Evolutionary conservation across 2,888 invertebrate species (phyloP).

Genomic region (Omphaloscelis lunosa): DNA sequence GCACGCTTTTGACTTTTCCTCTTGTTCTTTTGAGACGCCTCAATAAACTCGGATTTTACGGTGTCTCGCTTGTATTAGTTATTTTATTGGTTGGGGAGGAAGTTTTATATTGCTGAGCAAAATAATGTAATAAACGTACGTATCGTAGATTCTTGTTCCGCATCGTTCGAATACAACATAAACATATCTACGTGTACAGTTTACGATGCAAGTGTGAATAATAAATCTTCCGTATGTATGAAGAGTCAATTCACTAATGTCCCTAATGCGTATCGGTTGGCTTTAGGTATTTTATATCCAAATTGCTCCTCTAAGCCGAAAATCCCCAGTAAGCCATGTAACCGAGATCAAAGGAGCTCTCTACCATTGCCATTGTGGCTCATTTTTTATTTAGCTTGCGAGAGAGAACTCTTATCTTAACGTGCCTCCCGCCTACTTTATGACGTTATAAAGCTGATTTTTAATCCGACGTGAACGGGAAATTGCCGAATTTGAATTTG

Average conservation of each 20-base stretch:
- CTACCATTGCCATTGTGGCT: conserved; percentile 89
- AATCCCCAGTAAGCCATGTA: conserved; percentile 88
- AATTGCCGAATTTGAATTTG: conserved; percentile 79
- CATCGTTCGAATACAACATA: conserved; percentile 16
- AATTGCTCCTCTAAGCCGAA: conserved; percentile 86
- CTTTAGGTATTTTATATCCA: conserved; percentile 88
- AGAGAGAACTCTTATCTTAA: conserved; percentile 88
- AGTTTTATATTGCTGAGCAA: conserved; percentile 67
- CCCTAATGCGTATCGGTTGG: conserved; percentile 85
- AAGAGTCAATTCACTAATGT: conserved; percentile 87
- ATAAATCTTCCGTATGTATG: conserved; percentile 24
- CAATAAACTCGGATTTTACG: conserved; percentile 89
- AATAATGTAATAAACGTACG: conserved; percentile 38
- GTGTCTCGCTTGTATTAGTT: conserved; percentile 82
- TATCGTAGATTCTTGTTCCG: conserved; percentile 26
- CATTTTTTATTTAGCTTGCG: conserved; percentile 89
- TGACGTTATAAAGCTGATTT: conserved; percentile 91
- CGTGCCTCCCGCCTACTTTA: conserved; percentile 85
- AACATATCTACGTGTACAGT: conserved; percentile 8
- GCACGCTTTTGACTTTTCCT: conserved; percentile 88
- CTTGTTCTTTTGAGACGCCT: conserved; percentile 88
- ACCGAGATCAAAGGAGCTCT: conserved; percentile 89
- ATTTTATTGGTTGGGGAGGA: conserved; percentile 79
- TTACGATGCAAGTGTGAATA: conserved; percentile 25
- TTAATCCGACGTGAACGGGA: conserved; percentile 87